Evolutionary conservation across 1,140 invertebrate species (phyloP), one percentile per base, ranked within the genome.

Genomic region (Drosophila bipectinata): DNA sequence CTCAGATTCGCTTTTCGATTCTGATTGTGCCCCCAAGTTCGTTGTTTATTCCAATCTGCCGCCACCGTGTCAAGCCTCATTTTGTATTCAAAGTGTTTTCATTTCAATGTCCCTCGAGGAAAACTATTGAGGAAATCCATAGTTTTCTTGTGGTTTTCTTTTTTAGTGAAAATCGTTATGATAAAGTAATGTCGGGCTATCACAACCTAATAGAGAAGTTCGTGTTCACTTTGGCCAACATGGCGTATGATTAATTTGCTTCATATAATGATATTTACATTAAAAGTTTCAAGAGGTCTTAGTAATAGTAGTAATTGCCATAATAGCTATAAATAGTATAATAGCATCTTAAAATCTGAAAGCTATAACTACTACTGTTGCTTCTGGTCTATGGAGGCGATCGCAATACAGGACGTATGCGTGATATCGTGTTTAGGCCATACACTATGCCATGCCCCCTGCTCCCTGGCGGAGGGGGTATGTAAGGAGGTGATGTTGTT

Each of bases 1-100:
- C 63, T 49, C 26, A 14, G 59, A 61, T 77, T 63, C 34, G 12
- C 9, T 44, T 61, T 58, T 56, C 34, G 8, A 52, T 64, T 66
- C 45, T 49, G 15, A 6, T 32, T 30, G 24, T 66, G 30, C 62
- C 24, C 32, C 30, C 18, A 49, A 32, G 37, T 75, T 67, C 56
- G 54, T 53, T 59, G 39, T 39, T 28, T 39, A 18, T 39, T 51
- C 30, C 53, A 7, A 45, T 45, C 41, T 8, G 9, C 7, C 32
- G 14, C n/a, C 15, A 4, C 14, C n/a, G 24, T 49, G 15, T 8
- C 32, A 32, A 32, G 15, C 56, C 44, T 21, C 56, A 30, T 55
- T 47, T 39, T 10, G 30, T 32, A 18, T 21, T 45, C 1, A 6
- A 4, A 7, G 8, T 44, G 41, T 18, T 44, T 7, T 39, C 10